Base-by-base conservation (phyloP, 2,888 invertebrate species). In the Adelognathus sp. region DNA sequence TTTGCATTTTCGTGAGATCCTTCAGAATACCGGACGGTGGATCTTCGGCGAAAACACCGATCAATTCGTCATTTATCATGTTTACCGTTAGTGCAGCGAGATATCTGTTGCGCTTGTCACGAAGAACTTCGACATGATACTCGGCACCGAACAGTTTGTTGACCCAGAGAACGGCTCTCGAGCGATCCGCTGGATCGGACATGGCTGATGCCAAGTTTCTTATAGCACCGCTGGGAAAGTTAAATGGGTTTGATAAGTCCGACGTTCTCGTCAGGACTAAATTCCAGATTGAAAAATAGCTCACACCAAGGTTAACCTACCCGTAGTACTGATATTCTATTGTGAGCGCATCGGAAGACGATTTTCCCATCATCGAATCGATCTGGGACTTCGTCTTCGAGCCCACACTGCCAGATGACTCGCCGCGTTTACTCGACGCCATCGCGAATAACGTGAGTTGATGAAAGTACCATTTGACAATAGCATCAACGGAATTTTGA, bases 271-370 rank as follows among this genome's bases (percentile, higher is more conserved):
- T n/a, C n/a, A n/a, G n/a, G n/a, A n/a, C n/a, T n/a, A n/a, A n/a
- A n/a, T n/a, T n/a, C n/a, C n/a, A n/a, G n/a, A n/a, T n/a, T n/a
- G n/a, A 18, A 46, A 41, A 73, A 50, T 36, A 46, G 7, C 24
- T 39, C n/a, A 11, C 39, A 39, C 3, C 11, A 4, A 9, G 24
- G 16, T 33, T 36, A 54, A 78, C 76, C 24, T 58, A 86, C 86
- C 83, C 82, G 85, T 93, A 93, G 88, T 93, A 93, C 50, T 92
- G 85, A 79, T 92, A 92, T 87, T 93, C 93, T 1, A 92, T 92
- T 72, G 92, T 92, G 2, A 93, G 84, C 1, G 92, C 88, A 80
- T 93, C 92, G 39, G 87, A 83, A 18, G 74, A 71, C 0, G 79
- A 63, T 71, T 80, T 82, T n/a, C 72, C 50, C 5, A 50, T 21